These are phyloP conservation scores for Masnerella sp. DNA, from an alignment of 2,888 invertebrate genomes.

Conservation along the genomic window DNA sequence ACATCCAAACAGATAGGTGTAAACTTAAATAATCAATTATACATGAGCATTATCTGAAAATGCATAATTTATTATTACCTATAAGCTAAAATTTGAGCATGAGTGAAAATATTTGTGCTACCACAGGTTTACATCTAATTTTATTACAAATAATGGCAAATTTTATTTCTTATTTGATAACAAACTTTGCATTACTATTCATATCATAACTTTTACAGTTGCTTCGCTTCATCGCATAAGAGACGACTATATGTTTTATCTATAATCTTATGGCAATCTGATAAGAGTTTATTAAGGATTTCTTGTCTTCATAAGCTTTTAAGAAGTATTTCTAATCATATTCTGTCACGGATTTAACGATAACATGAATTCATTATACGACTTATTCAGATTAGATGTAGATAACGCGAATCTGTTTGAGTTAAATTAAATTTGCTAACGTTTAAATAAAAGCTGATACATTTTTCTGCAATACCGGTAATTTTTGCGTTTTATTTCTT, in stretches of 20 bases:
- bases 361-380: conserved; percentile 15
- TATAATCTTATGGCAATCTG: not conserved
- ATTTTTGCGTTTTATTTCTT: not conserved
- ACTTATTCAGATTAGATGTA: not conserved
- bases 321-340: conserved; percentile 16
- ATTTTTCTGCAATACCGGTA: not conserved
- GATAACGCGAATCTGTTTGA: conserved; percentile 3
- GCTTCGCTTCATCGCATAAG: not conserved
- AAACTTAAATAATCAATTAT: too few species aligned
- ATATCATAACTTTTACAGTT: not conserved
- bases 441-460: not conserved
- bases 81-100: too few species aligned
- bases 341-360: conserved; percentile 25
- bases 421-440: not conserved
- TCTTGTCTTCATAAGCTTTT: conserved; percentile 5
- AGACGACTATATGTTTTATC: not conserved
- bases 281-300: conserved; percentile 11
- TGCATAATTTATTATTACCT: too few species aligned
- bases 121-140: too few species aligned
- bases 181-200: not conserved
- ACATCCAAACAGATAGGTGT: too few species aligned
- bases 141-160: not conserved
- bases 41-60: too few species aligned
- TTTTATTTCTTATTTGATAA: not conserved
- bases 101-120: too few species aligned